Percentiles rank a stretch among this genome's conserved stretches.
Conservation (phyloP, 2,888 invertebrate genomes). For the Macroteleia sp. region DNA sequence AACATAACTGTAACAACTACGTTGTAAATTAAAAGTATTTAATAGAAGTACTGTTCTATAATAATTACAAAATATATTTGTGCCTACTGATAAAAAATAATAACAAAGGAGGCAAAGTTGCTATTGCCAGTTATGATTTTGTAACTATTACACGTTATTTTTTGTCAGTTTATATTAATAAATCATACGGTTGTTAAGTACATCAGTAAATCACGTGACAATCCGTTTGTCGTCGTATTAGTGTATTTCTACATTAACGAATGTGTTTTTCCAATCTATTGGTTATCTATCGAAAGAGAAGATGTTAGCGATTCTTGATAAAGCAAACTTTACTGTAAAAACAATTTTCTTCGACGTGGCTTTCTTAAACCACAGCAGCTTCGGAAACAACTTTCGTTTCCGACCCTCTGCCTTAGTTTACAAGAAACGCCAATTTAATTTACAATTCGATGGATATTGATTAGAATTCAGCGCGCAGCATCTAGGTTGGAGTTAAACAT, state of each 20-base stretch:
- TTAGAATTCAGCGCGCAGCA: constrained; percentile 61
- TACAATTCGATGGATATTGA: constrained; percentile 75
- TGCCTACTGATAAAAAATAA: too few relatives aligned
- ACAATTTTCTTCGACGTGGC: constrained; percentile 59
- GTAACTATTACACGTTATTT: too few relatives aligned
- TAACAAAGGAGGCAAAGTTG: too few relatives aligned
- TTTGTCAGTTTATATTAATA: too few relatives aligned
- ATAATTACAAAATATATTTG: too few relatives aligned
- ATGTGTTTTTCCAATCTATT: constrained; percentile 34
- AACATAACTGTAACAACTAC: too few relatives aligned
- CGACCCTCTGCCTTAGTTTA: constrained; percentile 37
- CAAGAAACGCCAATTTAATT: constrained; percentile 66
- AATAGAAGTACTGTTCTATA: too few relatives aligned
- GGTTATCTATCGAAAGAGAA: constrained; percentile 19
- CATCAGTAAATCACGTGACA: constrained; percentile 10
- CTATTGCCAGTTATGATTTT: too few relatives aligned
- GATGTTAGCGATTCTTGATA: constrained; percentile 39
- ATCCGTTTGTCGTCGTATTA: constrained; percentile 2
- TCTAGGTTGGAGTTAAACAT: constrained; percentile 49
- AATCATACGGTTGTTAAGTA: too few relatives aligned
- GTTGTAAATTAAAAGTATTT: too few relatives aligned
- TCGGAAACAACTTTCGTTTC: constrained; percentile 47
- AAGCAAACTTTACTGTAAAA: constrained; percentile 63
- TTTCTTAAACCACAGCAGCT: constrained; percentile 29
- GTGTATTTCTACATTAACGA: constrained; percentile 18